These are phyloP conservation scores for Falcunculus frontatus DNA, from an alignment of 2,113 vertebrate genomes.

Conservation along the genomic window DNA sequence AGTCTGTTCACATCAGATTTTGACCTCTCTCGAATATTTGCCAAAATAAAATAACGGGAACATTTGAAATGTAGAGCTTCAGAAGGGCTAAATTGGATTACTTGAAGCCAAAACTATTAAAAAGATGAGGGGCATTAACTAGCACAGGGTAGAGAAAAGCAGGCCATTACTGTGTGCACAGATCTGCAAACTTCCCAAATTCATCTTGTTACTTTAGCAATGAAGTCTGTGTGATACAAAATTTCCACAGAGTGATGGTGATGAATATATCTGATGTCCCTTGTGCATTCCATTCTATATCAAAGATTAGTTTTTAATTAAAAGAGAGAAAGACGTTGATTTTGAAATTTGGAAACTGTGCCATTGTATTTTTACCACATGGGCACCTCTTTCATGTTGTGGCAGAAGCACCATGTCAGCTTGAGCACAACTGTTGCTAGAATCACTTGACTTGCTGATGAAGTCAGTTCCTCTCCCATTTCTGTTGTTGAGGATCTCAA, in stretches of 20 bases:
- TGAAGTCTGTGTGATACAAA: not conserved
- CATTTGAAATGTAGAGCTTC: not conserved
- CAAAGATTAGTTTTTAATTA: not conserved
- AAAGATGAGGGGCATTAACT: not conserved
- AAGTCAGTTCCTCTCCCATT: not conserved
- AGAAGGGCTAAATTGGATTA: not conserved
- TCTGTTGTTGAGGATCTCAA: not conserved
- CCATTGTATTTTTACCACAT: not conserved
- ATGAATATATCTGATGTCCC: not conserved
- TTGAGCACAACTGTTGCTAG: not conserved
- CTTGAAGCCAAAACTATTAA: not conserved
- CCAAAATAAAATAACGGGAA: not conserved
- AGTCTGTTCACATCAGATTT: not conserved
- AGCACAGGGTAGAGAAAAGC: not conserved
- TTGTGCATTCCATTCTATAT: not conserved
- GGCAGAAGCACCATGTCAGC: not conserved
- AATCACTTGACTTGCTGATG: not conserved
- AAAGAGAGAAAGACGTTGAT: not conserved
- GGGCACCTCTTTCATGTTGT: accelerated
- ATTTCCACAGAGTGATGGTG: not conserved
- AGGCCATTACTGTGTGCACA: not conserved
- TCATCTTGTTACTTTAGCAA: not conserved
- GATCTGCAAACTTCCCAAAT: not conserved
- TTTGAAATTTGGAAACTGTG: not conserved
- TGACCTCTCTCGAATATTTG: not conserved